Evolutionary conservation across 2,113 vertebrate species (phyloP).

Genomic region (Lagopus muta): DNA sequence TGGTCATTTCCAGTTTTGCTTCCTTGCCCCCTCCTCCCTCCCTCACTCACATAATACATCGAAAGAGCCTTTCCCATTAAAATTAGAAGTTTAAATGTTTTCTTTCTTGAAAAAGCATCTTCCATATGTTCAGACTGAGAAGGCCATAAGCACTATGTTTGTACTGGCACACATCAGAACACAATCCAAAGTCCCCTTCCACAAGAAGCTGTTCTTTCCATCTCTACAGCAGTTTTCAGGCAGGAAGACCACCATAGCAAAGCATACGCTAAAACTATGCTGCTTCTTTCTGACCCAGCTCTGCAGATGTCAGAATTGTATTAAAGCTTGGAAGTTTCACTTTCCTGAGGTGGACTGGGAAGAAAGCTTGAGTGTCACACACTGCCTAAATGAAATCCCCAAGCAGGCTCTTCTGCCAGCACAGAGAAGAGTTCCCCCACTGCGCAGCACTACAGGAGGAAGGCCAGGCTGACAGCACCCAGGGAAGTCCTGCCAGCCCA

Average conservation of each 20-base stretch:
- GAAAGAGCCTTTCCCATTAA: background rate
- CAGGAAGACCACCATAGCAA: background rate
- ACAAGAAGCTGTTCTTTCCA: background rate
- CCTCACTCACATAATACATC: too few species aligned
- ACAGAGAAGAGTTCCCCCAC: background rate
- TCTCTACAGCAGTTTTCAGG: background rate
- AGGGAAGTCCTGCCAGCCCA: background rate
- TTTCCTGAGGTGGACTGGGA: background rate
- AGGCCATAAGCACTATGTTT: background rate
- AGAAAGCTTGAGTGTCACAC: background rate
- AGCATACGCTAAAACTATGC: background rate
- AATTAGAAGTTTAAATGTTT: accelerated
- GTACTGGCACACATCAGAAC: background rate
- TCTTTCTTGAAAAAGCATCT: background rate
- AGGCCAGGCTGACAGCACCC: accelerated
- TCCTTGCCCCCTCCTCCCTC: background rate
- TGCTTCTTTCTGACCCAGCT: background rate
- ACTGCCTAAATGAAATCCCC: background rate
- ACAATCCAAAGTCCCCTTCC: accelerated
- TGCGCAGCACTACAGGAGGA: background rate
- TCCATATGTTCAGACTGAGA: accelerated
- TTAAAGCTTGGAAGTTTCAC: background rate
- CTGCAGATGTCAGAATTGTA: background rate
- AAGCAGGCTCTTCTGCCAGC: background rate
- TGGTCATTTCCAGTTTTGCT: background rate